Evolutionary conservation across 2,113 vertebrate genomes (phyloP), one percentile per base, ranked within the genome.

Genomic region (Mohoua ochrocephala): DNA sequence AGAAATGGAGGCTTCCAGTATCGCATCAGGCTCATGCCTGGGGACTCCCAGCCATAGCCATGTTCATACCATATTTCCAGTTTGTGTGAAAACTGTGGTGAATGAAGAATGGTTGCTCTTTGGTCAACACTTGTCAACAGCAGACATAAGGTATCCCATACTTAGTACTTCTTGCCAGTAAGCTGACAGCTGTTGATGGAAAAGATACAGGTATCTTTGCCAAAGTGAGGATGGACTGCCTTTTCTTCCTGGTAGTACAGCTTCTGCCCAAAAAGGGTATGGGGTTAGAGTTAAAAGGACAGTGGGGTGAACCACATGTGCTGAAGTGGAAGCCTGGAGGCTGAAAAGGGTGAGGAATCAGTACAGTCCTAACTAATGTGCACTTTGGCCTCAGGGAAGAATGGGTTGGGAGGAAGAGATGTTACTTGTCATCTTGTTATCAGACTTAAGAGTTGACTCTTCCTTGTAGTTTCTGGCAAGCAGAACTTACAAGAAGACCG

Each of bases 401-500:
- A 47, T 63, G 56, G 68, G 16, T 30, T 88, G 80, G 54, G 47
- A 61, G n/a, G n/a, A 77, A 82, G 67, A 75, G 61, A 26, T 69
- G 24, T 33, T 88, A 24, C 37, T 24, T 83, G 65, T 56, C 44
- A 52, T 69, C 44, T 63, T 8, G 1, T 73, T 81, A 33, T 15
- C 65, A 41, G 65, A 78, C 45, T 67, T 93, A 92, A 50, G 39
- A 47, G 47, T 84, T 89, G 65, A 78, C 60, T 91, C 76, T 95
- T 93, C 69, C n/a, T 97, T 98, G 35, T 94, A 99, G 99, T 99
- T 98, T 97, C 95, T 99, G 97, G 99, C 99, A 93, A 98, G 97
- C 70, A 98, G 99, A 96, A 98, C 98, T 56, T 99, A 99, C 92
- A 99, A 98, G 81, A 99, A 98, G 97, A 99, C 99, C 10, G 56